Percentiles rank a stretch among this genome's conserved stretches.
These are phyloP conservation scores for Drosophila siamana DNA, from an alignment of 2,888 invertebrate species.

Conservation along the genomic window DNA sequence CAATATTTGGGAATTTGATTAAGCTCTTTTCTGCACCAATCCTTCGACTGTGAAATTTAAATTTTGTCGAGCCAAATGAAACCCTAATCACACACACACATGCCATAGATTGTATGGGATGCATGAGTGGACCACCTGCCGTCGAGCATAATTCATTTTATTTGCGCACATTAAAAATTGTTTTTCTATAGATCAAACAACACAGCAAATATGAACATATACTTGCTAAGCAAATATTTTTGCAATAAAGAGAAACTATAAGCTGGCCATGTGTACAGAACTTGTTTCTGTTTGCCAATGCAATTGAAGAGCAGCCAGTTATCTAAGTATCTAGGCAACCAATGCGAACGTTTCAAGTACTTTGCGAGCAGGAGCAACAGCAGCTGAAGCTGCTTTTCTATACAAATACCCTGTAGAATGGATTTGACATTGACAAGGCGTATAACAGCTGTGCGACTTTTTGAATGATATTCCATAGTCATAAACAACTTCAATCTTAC, in stretches of 20 bases:
- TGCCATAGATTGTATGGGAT: too few species aligned
- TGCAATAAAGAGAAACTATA: constrained; percentile 60
- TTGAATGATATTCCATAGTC: too few species aligned
- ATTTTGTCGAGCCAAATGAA: background rate
- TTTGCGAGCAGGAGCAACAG: constrained; percentile 8
- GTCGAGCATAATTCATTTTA: constrained; percentile 43
- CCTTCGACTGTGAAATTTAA: background rate
- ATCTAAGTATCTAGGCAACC: constrained; percentile 45
- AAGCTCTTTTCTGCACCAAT: background rate
- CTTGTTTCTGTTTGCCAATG: constrained; percentile 34
- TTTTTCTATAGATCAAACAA: constrained; percentile 52
- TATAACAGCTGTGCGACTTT: background rate
- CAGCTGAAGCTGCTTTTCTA: constrained; percentile 39
- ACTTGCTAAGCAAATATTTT: constrained; percentile 69
- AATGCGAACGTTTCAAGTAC: constrained; percentile 27
- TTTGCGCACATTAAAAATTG: constrained; percentile 67
- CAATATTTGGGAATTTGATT: background rate
- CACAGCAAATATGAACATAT: constrained; percentile 46
- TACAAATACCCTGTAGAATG: background rate
- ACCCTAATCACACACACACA: background rate
- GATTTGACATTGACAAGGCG: too few species aligned
- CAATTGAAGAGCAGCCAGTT: constrained; percentile 36
- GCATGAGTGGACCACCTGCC: constrained; percentile 8
- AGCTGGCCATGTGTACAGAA: constrained; percentile 36
- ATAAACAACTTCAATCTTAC: too few species aligned